Conservation (phyloP, 35 echinoderm and acorn worm species). For the Apostichopus californicus region DNA sequence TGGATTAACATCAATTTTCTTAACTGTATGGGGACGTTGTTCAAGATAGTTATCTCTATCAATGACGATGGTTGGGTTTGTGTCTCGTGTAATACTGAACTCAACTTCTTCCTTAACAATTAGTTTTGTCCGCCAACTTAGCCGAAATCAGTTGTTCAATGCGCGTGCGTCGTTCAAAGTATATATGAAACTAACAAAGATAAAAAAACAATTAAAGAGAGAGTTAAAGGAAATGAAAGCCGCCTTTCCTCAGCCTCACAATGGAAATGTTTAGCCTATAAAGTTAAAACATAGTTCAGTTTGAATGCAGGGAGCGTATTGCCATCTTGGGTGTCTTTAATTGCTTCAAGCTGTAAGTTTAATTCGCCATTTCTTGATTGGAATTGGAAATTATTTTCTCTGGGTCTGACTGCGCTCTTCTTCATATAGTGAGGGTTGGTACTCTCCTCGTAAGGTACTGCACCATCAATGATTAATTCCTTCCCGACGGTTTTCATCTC, state of each 20-base stretch:
- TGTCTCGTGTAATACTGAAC: no score
- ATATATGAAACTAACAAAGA: no score
- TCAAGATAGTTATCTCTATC: no score
- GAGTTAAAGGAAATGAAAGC: not conserved
- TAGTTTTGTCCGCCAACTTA: no score
- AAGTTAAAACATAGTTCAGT: constrained; percentile 93
- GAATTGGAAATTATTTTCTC: constrained; percentile 99
- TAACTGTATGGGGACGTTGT: no score
- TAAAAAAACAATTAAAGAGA: no score
- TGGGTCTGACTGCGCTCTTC: constrained; percentile 63
- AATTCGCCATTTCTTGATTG: constrained; percentile 83
- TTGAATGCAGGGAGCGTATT: constrained; percentile 85
- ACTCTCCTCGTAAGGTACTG: constrained; percentile 70
- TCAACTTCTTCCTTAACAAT: no score
- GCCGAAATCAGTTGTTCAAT: no score
- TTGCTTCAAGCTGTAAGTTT: constrained; percentile 72
- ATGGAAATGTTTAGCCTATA: constrained; percentile 36
- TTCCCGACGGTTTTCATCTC: constrained; percentile 72
- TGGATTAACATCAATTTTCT: no score
- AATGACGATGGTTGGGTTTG: no score
- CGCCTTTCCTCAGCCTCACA: not conserved
- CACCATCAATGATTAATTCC: constrained; percentile 84
- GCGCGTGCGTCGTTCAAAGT: no score
- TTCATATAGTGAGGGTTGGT: constrained; percentile 80
- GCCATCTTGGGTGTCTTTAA: constrained; percentile 52